phyloP scores from a whole-genome alignment of 2,113 vertebrate genomes.

The Cryptomyrus ogoouensis region DNA sequence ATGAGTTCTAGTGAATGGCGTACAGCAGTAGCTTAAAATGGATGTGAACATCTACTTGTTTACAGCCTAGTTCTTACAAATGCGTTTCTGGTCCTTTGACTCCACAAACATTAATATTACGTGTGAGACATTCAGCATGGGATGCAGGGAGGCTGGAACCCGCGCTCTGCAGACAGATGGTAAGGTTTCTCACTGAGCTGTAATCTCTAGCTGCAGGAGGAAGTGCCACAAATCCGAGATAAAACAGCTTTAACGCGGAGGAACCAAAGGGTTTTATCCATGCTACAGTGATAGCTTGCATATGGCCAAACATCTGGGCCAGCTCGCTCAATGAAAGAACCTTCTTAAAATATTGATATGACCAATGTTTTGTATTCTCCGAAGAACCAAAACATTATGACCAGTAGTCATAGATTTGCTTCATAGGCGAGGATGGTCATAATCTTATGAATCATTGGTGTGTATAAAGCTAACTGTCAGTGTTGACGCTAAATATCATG shows the following conservation, averaged over 20 bases:
- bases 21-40: neutral
- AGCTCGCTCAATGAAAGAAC: constrained; percentile 13
- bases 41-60: too few relatives aligned
- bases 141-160: constrained; percentile 26
- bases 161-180: constrained; percentile 65
- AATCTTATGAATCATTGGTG: neutral
- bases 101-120: neutral
- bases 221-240: constrained; percentile 75
- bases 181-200: constrained; percentile 63
- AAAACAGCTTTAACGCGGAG: constrained; percentile 70
- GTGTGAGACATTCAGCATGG: neutral
- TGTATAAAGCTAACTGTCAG: neutral
- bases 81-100: neutral
- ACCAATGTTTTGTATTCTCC: neutral
- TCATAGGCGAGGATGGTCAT: neutral
- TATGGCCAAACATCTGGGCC: constrained; percentile 73
- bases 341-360: neutral
- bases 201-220: constrained; percentile 69
- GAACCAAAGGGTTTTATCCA: constrained; percentile 66
- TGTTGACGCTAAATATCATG: neutral
- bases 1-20: neutral
- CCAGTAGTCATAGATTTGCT: neutral
- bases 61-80: neutral
- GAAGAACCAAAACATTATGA: neutral
- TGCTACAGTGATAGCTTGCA: constrained; percentile 55